Percentiles rank a stretch among this genome's conserved stretches.
Conservation (phyloP, 1,140 invertebrate genomes). For the Lysiphlebus fabarum region DNA sequence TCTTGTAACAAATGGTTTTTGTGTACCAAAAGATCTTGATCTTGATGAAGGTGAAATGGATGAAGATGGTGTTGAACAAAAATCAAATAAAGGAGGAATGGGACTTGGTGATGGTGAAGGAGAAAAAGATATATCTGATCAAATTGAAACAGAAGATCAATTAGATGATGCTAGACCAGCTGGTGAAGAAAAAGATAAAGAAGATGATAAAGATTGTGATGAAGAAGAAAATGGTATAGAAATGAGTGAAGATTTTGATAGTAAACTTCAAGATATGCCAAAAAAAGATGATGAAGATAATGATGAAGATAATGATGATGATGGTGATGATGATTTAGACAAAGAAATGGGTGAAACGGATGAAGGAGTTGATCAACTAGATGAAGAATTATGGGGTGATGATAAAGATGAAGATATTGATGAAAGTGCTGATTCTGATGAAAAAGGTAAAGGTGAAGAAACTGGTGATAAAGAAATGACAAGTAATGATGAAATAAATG, state of each 20-base stretch:
- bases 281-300: conserved; percentile 65
- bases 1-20: conserved; percentile 88
- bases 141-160: conserved; percentile 92
- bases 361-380: conserved; percentile 73
- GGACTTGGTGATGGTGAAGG: conserved; percentile 92
- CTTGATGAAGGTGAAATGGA: conserved; percentile 64
- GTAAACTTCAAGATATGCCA: conserved; percentile 79
- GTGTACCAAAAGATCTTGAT: conserved; percentile 78
- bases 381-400: conserved; percentile 86
- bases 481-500: conserved; percentile 63
- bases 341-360: conserved; percentile 95
- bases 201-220: conserved; percentile 76
- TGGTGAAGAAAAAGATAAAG: conserved; percentile 67
- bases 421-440: conserved; percentile 61
- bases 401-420: conserved; percentile 72
- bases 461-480: conserved; percentile 60
- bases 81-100: conserved; percentile 60
- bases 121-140: conserved; percentile 90
- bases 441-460: conserved; percentile 62
- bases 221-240: conserved; percentile 93
- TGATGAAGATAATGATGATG: conserved; percentile 62
- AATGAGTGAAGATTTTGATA: conserved; percentile 91
- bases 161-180: conserved; percentile 81
- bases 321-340: conserved; percentile 73
- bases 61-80: conserved; percentile 54